Conservation (phyloP, 2,797 vertebrate genomes). For the Leptatherina wallacei region DNA sequence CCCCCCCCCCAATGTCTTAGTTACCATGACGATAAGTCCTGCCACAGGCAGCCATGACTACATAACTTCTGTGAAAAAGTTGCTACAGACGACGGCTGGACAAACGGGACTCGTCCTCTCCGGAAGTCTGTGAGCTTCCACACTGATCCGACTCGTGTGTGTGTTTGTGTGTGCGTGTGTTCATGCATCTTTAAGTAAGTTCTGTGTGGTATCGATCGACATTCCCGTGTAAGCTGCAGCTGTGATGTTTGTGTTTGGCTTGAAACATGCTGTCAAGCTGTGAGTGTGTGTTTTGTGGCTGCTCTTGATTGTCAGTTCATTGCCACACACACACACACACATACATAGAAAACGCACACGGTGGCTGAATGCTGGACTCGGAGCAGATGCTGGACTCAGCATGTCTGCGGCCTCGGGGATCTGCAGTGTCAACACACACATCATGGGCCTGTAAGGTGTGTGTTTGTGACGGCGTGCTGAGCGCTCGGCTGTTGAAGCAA, state of each 20-base stretch:
- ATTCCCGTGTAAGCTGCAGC: conserved; percentile 17
- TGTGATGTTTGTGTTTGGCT: conserved; percentile 9
- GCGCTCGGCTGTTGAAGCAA: conserved; percentile 5
- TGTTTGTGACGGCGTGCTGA: conserved; percentile 16
- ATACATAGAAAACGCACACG: conserved; percentile 5
- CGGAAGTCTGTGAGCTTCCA: too few relatives aligned
- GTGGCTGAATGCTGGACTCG: conserved; percentile 19
- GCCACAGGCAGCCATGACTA: not conserved
- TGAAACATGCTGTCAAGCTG: conserved; percentile 24
- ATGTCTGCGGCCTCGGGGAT: conserved; percentile 48
- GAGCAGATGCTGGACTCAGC: conserved; percentile 60
- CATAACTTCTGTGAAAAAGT: too few relatives aligned
- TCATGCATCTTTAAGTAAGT: conserved; percentile 37
- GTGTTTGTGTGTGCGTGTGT: conserved; percentile 13
- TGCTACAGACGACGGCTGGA: too few relatives aligned
- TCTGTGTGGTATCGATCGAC: conserved; percentile 48
- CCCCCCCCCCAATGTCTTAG: not conserved
- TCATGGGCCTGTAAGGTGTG: conserved; percentile 21
- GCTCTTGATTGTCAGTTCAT: conserved; percentile 35
- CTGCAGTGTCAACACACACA: conserved; percentile 47
- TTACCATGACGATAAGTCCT: not conserved
- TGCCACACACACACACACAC: conserved; percentile 32
- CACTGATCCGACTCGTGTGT: conserved; percentile 3
- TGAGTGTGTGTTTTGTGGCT: conserved; percentile 14
- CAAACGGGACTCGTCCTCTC: too few relatives aligned